phyloP scores from a whole-genome alignment of 92 coral and sea anemone genomes.

The Porites evermanni region DNA sequence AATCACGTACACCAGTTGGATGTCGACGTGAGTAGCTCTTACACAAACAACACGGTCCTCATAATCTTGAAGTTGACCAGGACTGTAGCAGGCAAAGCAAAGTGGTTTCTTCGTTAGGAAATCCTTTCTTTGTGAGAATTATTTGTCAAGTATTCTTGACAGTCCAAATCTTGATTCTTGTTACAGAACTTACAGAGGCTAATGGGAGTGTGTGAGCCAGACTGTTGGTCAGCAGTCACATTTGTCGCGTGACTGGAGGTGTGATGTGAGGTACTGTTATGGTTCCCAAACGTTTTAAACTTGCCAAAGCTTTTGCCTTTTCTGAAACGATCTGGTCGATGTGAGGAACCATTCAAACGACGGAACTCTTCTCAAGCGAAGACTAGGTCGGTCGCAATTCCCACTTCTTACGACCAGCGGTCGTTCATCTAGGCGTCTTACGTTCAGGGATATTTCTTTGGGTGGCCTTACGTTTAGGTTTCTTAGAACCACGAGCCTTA shows the following conservation, averaged over 20 bases:
- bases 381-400: not conserved
- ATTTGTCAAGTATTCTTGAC: conserved; percentile 21
- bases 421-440: too few relatives aligned
- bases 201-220: not conserved
- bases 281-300: too few relatives aligned
- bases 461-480: too few relatives aligned
- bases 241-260: conserved; percentile 11
- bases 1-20: conserved; percentile 56
- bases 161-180: conserved; percentile 47
- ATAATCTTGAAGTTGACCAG: conserved; percentile 53
- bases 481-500: too few relatives aligned
- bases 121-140: conserved; percentile 28
- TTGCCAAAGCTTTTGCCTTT: too few relatives aligned
- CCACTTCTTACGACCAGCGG: too few relatives aligned
- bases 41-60: conserved; percentile 37
- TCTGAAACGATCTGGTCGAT: too few relatives aligned
- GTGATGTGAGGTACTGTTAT: too few relatives aligned
- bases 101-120: conserved; percentile 35
- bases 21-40: conserved; percentile 19
- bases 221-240: not conserved
- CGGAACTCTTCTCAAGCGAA: too few relatives aligned
- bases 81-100: conserved; percentile 46
- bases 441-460: too few relatives aligned
- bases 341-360: too few relatives aligned
- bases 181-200: conserved; percentile 34